Evolutionary conservation across 2,888 invertebrate species (phyloP).

Genomic region (Marasmarcha lunaedactyla): DNA sequence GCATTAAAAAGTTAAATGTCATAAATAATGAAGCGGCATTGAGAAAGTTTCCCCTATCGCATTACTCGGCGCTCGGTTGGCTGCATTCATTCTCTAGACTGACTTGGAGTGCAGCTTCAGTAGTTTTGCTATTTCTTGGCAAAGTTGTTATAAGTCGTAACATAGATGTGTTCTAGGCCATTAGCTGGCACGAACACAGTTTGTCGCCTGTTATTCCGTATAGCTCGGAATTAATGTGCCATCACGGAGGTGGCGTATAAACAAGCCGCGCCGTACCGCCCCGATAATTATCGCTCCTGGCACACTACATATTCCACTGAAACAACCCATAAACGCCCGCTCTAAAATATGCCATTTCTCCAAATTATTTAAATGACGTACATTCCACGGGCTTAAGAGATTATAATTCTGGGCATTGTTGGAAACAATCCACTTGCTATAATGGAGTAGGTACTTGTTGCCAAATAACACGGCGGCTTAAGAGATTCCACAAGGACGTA

Average conservation of each 20-base stretch:
- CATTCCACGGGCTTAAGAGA: slow-evolving; percentile 39
- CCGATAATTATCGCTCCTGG: slow-evolving; percentile 51
- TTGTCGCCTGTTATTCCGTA: slow-evolving; percentile 49
- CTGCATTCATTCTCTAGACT: slow-evolving; percentile 8
- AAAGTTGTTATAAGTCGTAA: slow-evolving; percentile 19
- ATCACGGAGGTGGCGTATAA: slow-evolving; percentile 42
- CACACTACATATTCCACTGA: slow-evolving; percentile 35
- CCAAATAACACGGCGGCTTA: slow-evolving; percentile 20
- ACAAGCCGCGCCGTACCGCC: slow-evolving; percentile 46
- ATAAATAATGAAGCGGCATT: not conserved
- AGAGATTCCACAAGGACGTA: not conserved
- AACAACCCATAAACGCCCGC: slow-evolving; percentile 42
- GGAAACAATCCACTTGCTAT: slow-evolving; percentile 25
- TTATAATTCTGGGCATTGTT: slow-evolving; percentile 41
- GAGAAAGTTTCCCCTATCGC: not conserved
- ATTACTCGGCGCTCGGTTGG: not conserved
- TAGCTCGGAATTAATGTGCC: slow-evolving; percentile 48
- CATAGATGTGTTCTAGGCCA: slow-evolving; percentile 37
- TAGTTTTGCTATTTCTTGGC: slow-evolving; percentile 8
- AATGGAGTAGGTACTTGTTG: slow-evolving; percentile 23
- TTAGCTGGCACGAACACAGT: slow-evolving; percentile 41
- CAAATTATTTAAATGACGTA: slow-evolving; percentile 59
- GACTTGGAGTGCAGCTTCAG: slow-evolving; percentile 9
- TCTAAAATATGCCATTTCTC: slow-evolving; percentile 54
- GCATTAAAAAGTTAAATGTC: no score